These are phyloP conservation scores for Danio jaintianensis DNA, from an alignment of 2,797 vertebrate genomes.

Conservation along the genomic window DNA sequence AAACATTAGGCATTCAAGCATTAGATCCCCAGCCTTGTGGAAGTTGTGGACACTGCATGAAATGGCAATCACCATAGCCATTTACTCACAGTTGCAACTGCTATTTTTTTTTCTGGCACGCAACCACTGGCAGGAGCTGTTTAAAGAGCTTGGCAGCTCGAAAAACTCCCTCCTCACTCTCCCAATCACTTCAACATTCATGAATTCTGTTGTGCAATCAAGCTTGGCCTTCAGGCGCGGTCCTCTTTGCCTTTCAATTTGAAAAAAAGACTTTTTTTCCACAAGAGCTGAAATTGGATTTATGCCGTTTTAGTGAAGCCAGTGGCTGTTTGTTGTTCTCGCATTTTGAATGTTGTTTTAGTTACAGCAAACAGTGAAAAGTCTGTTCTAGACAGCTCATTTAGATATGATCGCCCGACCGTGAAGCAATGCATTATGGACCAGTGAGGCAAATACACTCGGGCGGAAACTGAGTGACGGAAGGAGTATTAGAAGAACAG, in stretches of 20 bases:
- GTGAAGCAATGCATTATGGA: conserved; percentile 30
- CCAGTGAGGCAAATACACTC: conserved; percentile 16
- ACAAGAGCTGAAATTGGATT: conserved; percentile 55
- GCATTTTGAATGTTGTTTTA: conserved; percentile 58
- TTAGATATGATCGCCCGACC: conserved; percentile 13
- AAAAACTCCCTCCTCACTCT: background rate
- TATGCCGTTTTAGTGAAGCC: conserved; percentile 47
- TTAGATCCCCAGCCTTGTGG: background rate
- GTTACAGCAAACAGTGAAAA: conserved; percentile 35
- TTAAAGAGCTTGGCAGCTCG: conserved; percentile 14
- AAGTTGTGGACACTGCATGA: background rate
- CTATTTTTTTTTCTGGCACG: background rate
- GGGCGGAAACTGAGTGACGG: conserved; percentile 2
- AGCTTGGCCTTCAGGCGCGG: conserved; percentile 56
- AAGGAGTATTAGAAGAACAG: conserved; percentile 7
- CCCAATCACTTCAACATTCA: conserved; percentile 9
- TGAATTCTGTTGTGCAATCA: conserved; percentile 25
- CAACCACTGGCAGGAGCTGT: background rate
- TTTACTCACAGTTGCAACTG: conserved; percentile 24
- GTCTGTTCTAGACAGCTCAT: conserved; percentile 49
- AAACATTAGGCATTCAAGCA: background rate
- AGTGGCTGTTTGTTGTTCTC: conserved; percentile 48
- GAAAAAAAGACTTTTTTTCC: conserved; percentile 22
- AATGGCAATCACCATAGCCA: conserved; percentile 1
- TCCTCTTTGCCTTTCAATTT: conserved; percentile 55